phyloP scores from a whole-genome alignment of 2,797 vertebrate species.

The Sebastes reedi region DNA sequence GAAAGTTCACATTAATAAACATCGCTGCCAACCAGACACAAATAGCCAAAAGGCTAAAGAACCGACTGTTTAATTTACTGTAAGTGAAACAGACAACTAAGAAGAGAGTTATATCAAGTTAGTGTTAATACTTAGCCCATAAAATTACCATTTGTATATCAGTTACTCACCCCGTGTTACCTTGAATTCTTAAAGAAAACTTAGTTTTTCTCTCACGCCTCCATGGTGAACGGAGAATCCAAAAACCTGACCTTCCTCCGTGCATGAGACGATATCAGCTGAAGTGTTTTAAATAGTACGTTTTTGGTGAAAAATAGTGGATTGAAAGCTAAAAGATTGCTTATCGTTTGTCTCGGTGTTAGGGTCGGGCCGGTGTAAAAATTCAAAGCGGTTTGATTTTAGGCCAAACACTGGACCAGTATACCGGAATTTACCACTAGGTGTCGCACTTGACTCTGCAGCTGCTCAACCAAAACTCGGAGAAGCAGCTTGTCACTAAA shows the following conservation, averaged over 20 bases:
- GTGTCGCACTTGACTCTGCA: too few relatives aligned
- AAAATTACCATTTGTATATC: not conserved
- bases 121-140: not conserved
- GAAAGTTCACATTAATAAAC: not conserved
- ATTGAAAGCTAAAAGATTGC: not conserved
- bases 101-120: not conserved
- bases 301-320: not conserved
- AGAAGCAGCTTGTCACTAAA: too few relatives aligned
- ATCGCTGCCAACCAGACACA: not conserved
- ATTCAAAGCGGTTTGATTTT: too few relatives aligned
- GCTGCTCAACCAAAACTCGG: too few relatives aligned
- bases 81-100: not conserved
- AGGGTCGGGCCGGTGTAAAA: too few relatives aligned
- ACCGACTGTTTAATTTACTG: not conserved
- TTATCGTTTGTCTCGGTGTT: not conserved
- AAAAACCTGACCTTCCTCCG: too few relatives aligned
- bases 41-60: not conserved
- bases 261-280: accelerated
- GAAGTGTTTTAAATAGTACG: too few relatives aligned
- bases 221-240: too few relatives aligned
- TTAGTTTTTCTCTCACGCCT: not conserved
- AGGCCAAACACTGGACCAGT: too few relatives aligned
- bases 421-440: too few relatives aligned
- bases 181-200: not conserved
- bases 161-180: not conserved